Base-by-base conservation (phyloP, 1,140 invertebrate genomes). In the Elysia chlorotica region DNA sequence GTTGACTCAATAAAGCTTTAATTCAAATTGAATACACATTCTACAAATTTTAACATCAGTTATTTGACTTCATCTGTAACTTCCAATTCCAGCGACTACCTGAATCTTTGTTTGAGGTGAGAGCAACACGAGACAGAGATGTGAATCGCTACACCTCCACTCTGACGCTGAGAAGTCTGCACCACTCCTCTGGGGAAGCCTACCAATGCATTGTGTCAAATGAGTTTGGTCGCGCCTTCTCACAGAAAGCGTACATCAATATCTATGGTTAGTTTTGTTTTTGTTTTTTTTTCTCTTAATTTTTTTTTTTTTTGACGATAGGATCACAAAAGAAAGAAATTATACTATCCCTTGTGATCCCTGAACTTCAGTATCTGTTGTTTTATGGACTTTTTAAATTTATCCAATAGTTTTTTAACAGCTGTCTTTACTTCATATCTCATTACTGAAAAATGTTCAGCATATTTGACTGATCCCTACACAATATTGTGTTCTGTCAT, bases 151-250 rank as follows among this genome's bases (percentile, higher is more conserved):
- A 83, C 48, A 91, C 91, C 17, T 94, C 94, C 6, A 84, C 89
- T n/a, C 88, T 96, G 36, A 88, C 91, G 38, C 90, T 97, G 57
- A 86, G 85, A 19, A 92, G 93, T 82, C 90, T 96, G 0, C 91
- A 92, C 23, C 91, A 94, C 85, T 87, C 89, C 19, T 91, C 96
- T 86, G 92, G 92, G 77, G 96, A 96, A 1, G 91, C 90, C 83
- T 98, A 98, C 88, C 96, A 99, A 83, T 99, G 96, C 88, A 91
- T 97, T 74, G 94, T 96, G 2, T 92, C 92, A 0, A 98, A 98
- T 83, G 91, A 90, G 70, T 97, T 93, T 89, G 96, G 96, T 5
- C 93, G 93, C 14, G 93, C 93, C 0, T 98, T 97, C 85, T 97
- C 96, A 0, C 88, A 90, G 41, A 95, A 94, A 85, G 93, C 95